phyloP scores from a whole-genome alignment of 2,797 vertebrate genomes.

The Darevskia nairensis region DNA sequence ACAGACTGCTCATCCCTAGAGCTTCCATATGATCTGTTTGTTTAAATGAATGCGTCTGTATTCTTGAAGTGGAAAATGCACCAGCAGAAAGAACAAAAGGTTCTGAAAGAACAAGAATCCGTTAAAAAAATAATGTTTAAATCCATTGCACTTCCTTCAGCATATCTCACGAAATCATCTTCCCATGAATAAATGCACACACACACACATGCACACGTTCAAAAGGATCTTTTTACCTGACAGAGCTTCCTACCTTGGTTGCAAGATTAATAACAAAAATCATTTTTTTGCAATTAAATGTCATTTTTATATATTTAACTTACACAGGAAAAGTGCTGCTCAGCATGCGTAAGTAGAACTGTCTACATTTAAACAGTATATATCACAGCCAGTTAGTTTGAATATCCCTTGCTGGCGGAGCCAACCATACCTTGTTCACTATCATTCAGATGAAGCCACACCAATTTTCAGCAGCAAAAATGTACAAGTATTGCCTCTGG shows the following conservation, averaged over 20 bases:
- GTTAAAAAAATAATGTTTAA: no score
- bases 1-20: conserved; percentile 10
- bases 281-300: background rate
- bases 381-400: background rate
- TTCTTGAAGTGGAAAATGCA: background rate
- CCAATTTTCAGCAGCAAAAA: background rate
- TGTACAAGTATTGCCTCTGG: background rate
- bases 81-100: background rate
- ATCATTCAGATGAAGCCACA: background rate
- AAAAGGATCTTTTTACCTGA: background rate
- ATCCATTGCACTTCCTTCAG: background rate
- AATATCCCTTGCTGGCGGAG: background rate
- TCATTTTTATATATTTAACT: background rate
- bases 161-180: background rate
- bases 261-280: background rate
- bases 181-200: background rate
- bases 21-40: conserved; percentile 20
- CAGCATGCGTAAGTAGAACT: background rate
- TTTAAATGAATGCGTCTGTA: background rate
- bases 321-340: background rate
- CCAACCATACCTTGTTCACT: background rate
- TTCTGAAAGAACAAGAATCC: background rate
- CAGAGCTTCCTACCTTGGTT: background rate
- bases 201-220: background rate
- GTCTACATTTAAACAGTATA: background rate